These are phyloP conservation scores for Propithecus coquereli DNA, from an alignment of 2,113 vertebrate species.

Conservation along the genomic window DNA sequence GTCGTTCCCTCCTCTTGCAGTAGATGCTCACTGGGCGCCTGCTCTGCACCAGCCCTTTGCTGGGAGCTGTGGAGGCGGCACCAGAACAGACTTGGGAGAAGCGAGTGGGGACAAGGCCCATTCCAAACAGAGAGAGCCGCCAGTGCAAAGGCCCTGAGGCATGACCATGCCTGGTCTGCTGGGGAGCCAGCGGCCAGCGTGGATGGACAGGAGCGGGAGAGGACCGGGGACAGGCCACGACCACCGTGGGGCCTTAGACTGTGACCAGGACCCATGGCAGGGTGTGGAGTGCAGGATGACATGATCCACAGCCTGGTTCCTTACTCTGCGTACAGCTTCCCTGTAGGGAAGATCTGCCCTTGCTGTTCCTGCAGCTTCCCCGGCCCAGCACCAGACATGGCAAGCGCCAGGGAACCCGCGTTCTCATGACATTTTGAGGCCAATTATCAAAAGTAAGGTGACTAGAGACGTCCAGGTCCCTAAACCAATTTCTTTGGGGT, in stretches of 20 bases:
- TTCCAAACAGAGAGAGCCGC: neutral
- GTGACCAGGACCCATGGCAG: neutral
- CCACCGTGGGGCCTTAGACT: neutral
- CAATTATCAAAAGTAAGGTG: neutral
- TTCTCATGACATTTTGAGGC: neutral
- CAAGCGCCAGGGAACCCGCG: neutral
- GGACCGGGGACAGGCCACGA: too few species aligned
- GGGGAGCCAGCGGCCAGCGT: neutral
- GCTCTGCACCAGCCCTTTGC: neutral
- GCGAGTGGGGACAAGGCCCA: neutral
- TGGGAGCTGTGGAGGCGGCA: neutral
- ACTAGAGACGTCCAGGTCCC: neutral
- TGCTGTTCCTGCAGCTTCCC: neutral
- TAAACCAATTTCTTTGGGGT: neutral
- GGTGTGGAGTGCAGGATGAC: neutral
- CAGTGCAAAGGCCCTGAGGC: too few species aligned
- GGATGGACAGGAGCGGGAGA: neutral
- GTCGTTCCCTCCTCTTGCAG: neutral
- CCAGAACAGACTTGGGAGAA: neutral
- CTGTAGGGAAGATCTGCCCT: neutral
- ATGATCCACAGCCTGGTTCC: neutral
- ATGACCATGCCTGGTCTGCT: too few species aligned
- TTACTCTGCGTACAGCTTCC: neutral
- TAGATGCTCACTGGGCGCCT: neutral
- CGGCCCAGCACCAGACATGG: neutral